Conservation (phyloP, 1,140 invertebrate genomes). For the Pygmarrhopalites habei region DNA sequence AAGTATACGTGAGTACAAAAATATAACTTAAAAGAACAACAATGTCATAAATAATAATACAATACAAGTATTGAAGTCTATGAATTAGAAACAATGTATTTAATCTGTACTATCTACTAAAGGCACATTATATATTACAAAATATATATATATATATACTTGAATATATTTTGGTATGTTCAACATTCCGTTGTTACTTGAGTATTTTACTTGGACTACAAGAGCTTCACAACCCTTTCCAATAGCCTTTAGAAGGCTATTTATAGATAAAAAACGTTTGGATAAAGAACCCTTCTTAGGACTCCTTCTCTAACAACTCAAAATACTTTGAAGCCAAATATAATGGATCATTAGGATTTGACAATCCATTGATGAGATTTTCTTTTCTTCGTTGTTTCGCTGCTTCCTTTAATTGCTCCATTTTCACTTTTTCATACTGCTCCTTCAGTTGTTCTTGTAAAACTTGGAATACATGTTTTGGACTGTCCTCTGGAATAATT, state of each 20-base stretch:
- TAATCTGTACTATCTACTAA: too few species aligned
- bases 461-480: slow-evolving; percentile 1
- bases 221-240: neutral
- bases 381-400: slow-evolving; percentile 31
- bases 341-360: slow-evolving; percentile 17
- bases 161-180: too few species aligned
- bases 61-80: too few species aligned
- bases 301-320: slow-evolving; percentile 25
- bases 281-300: neutral
- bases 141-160: too few species aligned
- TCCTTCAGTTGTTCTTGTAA: slow-evolving; percentile 5
- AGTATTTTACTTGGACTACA: neutral
- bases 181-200: neutral
- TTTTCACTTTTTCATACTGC: slow-evolving; percentile 25
- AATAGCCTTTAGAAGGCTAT: too few species aligned
- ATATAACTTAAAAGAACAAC: too few species aligned
- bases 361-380: slow-evolving; percentile 18
- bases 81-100: too few species aligned
- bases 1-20: neutral
- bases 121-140: too few species aligned
- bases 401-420: slow-evolving; percentile 21
- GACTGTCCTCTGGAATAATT: slow-evolving; percentile 11
- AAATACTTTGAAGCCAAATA: slow-evolving; percentile 27
- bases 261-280: neutral
- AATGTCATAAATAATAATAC: too few species aligned